A percentile compares a stretch with the other conserved stretches of the same genome.
Evolutionary conservation across 2,113 vertebrate genomes (phyloP).

Genomic region (Candoia aspera): DNA sequence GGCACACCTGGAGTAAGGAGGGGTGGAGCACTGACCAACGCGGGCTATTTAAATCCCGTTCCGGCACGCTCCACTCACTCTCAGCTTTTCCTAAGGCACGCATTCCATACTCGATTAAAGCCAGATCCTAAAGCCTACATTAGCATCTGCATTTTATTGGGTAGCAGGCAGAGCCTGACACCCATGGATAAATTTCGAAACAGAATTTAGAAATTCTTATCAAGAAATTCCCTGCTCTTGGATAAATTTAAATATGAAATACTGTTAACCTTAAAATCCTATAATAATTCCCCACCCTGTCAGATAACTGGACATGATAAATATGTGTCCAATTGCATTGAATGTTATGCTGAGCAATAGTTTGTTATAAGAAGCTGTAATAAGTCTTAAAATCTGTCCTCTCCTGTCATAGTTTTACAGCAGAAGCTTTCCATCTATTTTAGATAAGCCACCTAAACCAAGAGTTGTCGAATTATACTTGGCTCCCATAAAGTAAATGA

Average conservation of each 20-base stretch:
- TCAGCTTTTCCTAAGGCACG: too few species aligned
- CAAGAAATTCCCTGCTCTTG: background rate
- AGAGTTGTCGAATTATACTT: background rate
- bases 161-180: too few species aligned
- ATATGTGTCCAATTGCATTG: background rate
- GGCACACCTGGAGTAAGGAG: too few species aligned
- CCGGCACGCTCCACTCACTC: too few species aligned
- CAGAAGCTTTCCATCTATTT: background rate
- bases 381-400: background rate
- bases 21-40: too few species aligned
- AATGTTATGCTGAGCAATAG: background rate
- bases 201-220: background rate
- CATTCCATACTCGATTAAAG: too few species aligned
- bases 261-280: background rate
- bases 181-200: background rate
- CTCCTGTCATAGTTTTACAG: background rate
- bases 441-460: background rate
- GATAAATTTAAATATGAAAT: slow-evolving; percentile 8
- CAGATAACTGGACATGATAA: background rate
- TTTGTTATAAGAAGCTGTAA: background rate
- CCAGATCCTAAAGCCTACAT: too few species aligned
- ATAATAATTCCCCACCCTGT: background rate
- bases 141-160: too few species aligned
- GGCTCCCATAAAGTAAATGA: background rate
- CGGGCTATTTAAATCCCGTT: too few species aligned